phyloP scores from a whole-genome alignment of 2,113 vertebrate species.

The Pungitius pungitius region DNA sequence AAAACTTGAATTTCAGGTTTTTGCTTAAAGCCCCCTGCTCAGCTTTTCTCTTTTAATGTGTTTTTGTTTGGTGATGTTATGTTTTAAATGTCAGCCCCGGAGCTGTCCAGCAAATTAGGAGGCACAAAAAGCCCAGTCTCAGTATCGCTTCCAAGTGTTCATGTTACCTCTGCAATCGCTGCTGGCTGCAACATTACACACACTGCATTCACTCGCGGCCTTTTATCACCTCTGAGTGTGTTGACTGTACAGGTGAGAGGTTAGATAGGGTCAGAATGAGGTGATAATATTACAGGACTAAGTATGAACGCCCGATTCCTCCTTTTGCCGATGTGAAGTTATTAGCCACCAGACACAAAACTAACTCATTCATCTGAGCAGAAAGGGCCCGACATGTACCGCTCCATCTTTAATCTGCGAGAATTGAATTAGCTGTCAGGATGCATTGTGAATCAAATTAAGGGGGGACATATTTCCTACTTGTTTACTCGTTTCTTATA shows the following conservation, averaged over 20 bases:
- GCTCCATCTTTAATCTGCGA: slow-evolving; percentile 49
- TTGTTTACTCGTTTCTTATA: slow-evolving; percentile 71
- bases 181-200: slow-evolving; percentile 74
- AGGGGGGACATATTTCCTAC: slow-evolving; percentile 66
- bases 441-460: slow-evolving; percentile 84
- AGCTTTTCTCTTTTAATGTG: slow-evolving; percentile 75
- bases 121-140: slow-evolving; percentile 71
- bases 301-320: slow-evolving; percentile 35
- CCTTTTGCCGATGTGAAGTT: neutral
- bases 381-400: slow-evolving; percentile 63
- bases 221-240: slow-evolving; percentile 64
- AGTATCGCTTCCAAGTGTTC: slow-evolving; percentile 76
- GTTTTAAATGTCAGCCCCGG: slow-evolving; percentile 82
- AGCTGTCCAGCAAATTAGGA: slow-evolving; percentile 78
- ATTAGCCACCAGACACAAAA: slow-evolving; percentile 41
- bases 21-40: slow-evolving; percentile 72
- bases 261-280: slow-evolving; percentile 55
- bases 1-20: slow-evolving; percentile 83
- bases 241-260: slow-evolving; percentile 64
- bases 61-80: slow-evolving; percentile 79
- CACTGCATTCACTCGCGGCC: slow-evolving; percentile 62
- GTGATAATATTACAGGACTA: slow-evolving; percentile 61
- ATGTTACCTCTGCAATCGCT: slow-evolving; percentile 75
- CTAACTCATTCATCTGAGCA: slow-evolving; percentile 48
- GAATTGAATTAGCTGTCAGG: slow-evolving; percentile 74